phyloP scores from a whole-genome alignment of 2,113 vertebrate species.

The Sebastes fasciatus region DNA sequence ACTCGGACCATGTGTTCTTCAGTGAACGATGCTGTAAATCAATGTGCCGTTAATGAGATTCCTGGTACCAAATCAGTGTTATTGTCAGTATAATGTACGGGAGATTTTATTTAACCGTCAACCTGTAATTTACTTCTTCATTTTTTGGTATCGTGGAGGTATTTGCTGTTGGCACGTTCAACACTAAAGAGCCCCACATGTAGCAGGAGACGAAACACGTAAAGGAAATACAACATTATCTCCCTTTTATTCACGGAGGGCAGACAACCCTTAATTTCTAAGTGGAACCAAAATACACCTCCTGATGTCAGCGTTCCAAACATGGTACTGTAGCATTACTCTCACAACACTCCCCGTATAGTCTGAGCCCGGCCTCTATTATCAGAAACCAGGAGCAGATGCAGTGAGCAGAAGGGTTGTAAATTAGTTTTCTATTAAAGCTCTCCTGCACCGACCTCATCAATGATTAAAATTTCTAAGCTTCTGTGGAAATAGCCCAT shows the following conservation, averaged over 20 bases:
- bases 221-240: neutral
- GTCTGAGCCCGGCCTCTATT: constrained; percentile 17
- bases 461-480: constrained; percentile 75
- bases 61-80: neutral
- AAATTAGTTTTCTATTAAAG: constrained; percentile 79
- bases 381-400: constrained; percentile 64
- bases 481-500: constrained; percentile 74
- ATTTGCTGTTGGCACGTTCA: too few relatives aligned
- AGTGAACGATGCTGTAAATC: neutral
- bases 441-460: constrained; percentile 70
- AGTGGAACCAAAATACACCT: neutral
- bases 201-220: neutral
- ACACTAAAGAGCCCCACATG: neutral
- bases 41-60: neutral
- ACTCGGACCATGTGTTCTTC: neutral
- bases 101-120: neutral
- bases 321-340: neutral
- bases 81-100: neutral
- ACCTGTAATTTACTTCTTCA: neutral
- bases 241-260: neutral
- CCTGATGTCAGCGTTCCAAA: constrained; percentile 3
- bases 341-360: constrained; percentile 1
- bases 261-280: neutral
- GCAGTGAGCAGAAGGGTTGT: constrained; percentile 64
- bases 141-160: too few relatives aligned